Evolutionary conservation across 2,113 vertebrate genomes (phyloP).

Genomic region (Lonchura striata): DNA sequence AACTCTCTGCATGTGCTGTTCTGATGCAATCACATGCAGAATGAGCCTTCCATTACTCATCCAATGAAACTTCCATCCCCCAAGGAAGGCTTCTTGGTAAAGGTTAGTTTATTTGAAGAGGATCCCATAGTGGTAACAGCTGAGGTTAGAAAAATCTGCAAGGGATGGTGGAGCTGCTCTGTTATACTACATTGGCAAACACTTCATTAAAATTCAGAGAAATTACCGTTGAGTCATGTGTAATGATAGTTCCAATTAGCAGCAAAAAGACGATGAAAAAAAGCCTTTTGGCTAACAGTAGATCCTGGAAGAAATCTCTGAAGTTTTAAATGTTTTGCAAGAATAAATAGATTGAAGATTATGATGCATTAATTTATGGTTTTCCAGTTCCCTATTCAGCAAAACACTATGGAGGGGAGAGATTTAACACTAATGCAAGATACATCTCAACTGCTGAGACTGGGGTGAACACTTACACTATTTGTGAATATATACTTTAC

Average conservation of each 20-base stretch:
- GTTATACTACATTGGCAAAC: neutral
- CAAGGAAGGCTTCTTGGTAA: conserved; percentile 5
- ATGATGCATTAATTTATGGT: neutral
- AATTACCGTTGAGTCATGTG: neutral
- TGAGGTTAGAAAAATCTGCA: neutral
- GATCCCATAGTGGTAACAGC: neutral
- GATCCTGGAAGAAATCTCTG: neutral
- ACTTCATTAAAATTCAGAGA: neutral
- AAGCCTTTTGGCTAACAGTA: neutral
- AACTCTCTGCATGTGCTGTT: conserved; percentile 8
- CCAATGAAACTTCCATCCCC: neutral
- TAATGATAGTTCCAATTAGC: neutral
- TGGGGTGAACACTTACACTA: neutral
- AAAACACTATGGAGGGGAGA: neutral
- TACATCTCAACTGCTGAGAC: neutral
- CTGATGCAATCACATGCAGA: neutral
- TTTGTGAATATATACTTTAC: neutral
- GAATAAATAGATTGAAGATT: neutral
- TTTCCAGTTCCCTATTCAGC: neutral
- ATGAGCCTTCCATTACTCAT: conserved; percentile 43
- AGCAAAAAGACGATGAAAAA: neutral
- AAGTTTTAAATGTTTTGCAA: neutral
- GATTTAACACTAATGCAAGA: neutral
- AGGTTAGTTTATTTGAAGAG: conserved; percentile 15
- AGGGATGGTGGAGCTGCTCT: neutral